Conservation (phyloP, 2,113 vertebrate genomes). For the Bufo gargarizans region DNA sequence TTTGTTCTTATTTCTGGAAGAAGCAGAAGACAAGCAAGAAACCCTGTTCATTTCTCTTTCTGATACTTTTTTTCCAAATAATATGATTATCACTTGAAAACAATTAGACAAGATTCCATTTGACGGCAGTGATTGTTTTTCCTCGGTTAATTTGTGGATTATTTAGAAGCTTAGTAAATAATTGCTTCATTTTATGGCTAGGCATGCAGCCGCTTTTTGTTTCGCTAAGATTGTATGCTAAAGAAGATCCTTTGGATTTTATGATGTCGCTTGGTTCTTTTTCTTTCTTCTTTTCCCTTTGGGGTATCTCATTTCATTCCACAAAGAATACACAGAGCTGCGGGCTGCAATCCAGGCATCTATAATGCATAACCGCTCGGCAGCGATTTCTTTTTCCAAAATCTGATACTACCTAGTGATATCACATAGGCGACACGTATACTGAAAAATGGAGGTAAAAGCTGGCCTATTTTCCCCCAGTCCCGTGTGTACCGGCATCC, state of each 20-base stretch:
- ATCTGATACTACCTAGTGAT: conserved; percentile 43
- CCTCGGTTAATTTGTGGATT: conserved; percentile 46
- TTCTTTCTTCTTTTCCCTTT: conserved; percentile 36
- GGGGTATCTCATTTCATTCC: conserved; percentile 50
- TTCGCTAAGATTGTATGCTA: conserved; percentile 35
- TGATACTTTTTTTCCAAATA: conserved; percentile 19
- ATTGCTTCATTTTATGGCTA: conserved; percentile 40
- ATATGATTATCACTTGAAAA: conserved; percentile 32
- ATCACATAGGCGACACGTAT: conserved; percentile 38
- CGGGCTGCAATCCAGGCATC: conserved; percentile 35
- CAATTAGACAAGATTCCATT: conserved; percentile 29
- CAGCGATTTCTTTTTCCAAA: conserved; percentile 49
- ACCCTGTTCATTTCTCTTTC: neutral
- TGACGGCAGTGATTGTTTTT: conserved; percentile 48
- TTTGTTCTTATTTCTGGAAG: neutral
- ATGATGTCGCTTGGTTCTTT: conserved; percentile 30
- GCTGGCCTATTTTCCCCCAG: conserved; percentile 35
- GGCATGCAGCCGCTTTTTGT: conserved; percentile 24
- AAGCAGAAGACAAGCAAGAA: neutral
- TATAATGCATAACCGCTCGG: conserved; percentile 56
- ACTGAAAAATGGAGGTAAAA: conserved; percentile 47
- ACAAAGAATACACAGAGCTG: conserved; percentile 39
- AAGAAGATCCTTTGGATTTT: conserved; percentile 39
- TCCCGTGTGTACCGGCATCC: conserved; percentile 1
- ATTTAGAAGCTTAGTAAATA: conserved; percentile 47